Base-by-base conservation (phyloP, 1,140 invertebrate genomes). In the Lordiphosa stackelbergi region DNA sequence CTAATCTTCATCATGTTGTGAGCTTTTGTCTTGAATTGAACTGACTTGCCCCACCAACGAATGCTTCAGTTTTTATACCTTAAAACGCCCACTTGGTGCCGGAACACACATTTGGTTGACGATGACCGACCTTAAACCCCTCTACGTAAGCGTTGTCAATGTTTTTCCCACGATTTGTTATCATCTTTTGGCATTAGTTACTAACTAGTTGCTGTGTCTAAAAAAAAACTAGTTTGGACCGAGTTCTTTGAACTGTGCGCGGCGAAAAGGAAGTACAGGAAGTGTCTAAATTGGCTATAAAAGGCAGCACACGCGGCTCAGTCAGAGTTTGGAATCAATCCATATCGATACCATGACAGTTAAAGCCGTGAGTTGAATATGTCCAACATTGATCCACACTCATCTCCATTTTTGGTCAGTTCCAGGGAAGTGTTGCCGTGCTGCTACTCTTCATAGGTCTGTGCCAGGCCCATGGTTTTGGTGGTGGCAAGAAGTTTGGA, bases 81-180 rank as follows among this genome's bases (percentile, higher is more conserved):
- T 66, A 49, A 36, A 60, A 59, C 54, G 62, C 78, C 78, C 65
- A 84, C 78, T 24, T 53, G 31, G 49, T 42, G 48, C 73, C 75
- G 75, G 75, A 79, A 79, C 61, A 64, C 22, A 64, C 28, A 31
- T n/a, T 45, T 10, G n/a, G 55, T 43, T 19, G 7, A 34, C 3
- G 55, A 47, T 19, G 7, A 34, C 3, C 24, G 66, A 84, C 79
- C 78, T 83, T 83, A 69, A 83, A 84, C 78, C 51, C 55, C 38
- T 10, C 35, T 35, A 53, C 34, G 55, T 83, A 71, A 64, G 65
- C 78, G 53, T 60, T 10, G 42, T 78, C 69, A 78, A 84, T 83
- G 78, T 47, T 73, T 61, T 78, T 83, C 77, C 46, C 78, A 83
- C 73, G 68, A 58, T 71, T 57, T 55, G 48, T 57, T 66, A 71